Evolutionary conservation across 2,888 invertebrate genomes (phyloP), one percentile per base, ranked within the genome.

Genomic region (Tortricodes alternella): DNA sequence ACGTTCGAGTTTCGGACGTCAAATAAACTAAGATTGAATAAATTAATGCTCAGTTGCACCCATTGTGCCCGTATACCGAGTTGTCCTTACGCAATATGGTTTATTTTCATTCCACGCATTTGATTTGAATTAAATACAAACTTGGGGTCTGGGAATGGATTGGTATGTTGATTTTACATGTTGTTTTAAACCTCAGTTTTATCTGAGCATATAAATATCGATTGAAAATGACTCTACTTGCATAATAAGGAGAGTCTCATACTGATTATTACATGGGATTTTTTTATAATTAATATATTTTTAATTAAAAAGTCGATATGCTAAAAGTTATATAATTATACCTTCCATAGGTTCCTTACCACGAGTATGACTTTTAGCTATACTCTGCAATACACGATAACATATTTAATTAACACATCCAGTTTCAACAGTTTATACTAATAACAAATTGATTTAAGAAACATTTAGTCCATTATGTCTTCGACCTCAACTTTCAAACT

Each of bases 1-100:
- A 68, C 63, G 67, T 64, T 68, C 66, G 60, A 67, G 61, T 64
- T 66, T 56, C 68, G 69, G 46, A 72, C 72, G 68, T 73, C 62
- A 63, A 68, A 68, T 63, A 68, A 66, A 64, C 61, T 61, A 44
- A 63, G 64, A 68, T 69, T 66, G 71, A 75, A 80, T 75, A 75
- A 72, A 76, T 78, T 73, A 74, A 74, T 71, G 66, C 66, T 62
- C 62, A 65, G 64, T 64, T 67, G 65, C 62, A 57, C 53, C 61
- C 57, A 68, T 73, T 72, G 74, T 76, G 59, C 63, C 65, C 58
- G 41, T 49, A 39, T 67, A 34, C 27, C 18, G 15, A 15, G 15
- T 21, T 21, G 39, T 21, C 39, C 39, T 19, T 29, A 18, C 9
- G 24, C 16, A n/a, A 18, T 27, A 18, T 29, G 27, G 44, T 44